Base-by-base conservation (phyloP, 1,140 invertebrate species). In the Monomorium pharaonis region DNA sequence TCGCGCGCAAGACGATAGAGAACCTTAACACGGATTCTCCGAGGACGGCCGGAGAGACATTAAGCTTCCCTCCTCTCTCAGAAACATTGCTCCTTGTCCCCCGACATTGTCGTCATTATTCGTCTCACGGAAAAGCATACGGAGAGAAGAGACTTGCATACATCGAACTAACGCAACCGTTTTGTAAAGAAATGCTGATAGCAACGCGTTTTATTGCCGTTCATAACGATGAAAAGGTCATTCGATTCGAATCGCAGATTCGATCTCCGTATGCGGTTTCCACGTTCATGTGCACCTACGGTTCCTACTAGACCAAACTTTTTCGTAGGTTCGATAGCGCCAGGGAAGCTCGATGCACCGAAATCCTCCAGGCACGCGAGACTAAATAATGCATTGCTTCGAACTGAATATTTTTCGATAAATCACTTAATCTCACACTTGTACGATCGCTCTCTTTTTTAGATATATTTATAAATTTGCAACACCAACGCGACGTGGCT, bases 241-340 rank as follows among this genome's bases (percentile, higher is more conserved):
- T 21, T 70, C 44, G 47, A 49, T 44, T 81, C 14, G 24, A 74
- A 37, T 77, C 9, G 14, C 30, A 75, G 14, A 84, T 56, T 81
- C 33, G 67, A 83, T 72, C 67, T 83, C n/a, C 42, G 63, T 72
- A 58, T 70, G 76, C 30, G 49, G 81, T 54, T 60, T 70, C 51
- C 10, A 12, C 42, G 30, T 58, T 42, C 67, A 37, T 16, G 76
- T 69, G 60, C 69, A 86, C 27, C 47, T 63, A 80, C 78, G 85
- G 67, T 88, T 86, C 77, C 78, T 87, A 80, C 60, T 80, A 84
- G 54, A 75, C 30, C 62, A 69, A 69, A 81, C 44, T 60, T 81
- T 24, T 69, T 42, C 16, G 42, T 69, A 54, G 33, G 24, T 85
- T 81, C n/a, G 56, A 69, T 65, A 80, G 56, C 42, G 49, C 42